A percentile compares a stretch with the other conserved stretches of the same genome.
Evolutionary conservation across 2,113 vertebrate species (phyloP).

Genomic region (Pampusana beccarii): DNA sequence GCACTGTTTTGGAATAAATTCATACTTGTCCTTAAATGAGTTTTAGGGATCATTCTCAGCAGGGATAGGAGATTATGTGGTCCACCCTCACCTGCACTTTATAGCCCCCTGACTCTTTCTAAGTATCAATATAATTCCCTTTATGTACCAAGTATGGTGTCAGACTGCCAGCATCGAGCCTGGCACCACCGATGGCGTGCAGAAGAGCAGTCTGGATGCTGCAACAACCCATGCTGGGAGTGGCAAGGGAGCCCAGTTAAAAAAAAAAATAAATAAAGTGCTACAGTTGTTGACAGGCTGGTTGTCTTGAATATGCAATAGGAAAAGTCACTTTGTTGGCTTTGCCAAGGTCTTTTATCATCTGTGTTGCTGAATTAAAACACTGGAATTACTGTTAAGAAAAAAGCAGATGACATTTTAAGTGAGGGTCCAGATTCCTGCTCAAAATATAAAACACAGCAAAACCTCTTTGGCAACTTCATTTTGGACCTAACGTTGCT

Average conservation of each 20-base stretch:
- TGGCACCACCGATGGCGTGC: accelerated
- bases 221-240: not conserved
- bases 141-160: not conserved
- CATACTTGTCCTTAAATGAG: not conserved
- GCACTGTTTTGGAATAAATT: not conserved
- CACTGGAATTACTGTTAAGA: not conserved
- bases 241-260: not conserved
- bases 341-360: not conserved
- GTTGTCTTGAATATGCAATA: not conserved
- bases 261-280: not conserved
- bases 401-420: not conserved
- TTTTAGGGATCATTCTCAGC: not conserved
- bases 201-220: not conserved
- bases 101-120: not conserved
- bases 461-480: not conserved
- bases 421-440: not conserved
- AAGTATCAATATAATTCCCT: not conserved
- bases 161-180: not conserved
- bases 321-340: not conserved
- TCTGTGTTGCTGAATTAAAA: not conserved
- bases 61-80: not conserved
- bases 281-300: not conserved
- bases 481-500: not conserved
- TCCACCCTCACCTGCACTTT: not conserved
- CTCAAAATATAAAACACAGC: not conserved